These are phyloP conservation scores for Tinea semifulvella DNA, from an alignment of 2,888 invertebrate genomes.

Conservation along the genomic window DNA sequence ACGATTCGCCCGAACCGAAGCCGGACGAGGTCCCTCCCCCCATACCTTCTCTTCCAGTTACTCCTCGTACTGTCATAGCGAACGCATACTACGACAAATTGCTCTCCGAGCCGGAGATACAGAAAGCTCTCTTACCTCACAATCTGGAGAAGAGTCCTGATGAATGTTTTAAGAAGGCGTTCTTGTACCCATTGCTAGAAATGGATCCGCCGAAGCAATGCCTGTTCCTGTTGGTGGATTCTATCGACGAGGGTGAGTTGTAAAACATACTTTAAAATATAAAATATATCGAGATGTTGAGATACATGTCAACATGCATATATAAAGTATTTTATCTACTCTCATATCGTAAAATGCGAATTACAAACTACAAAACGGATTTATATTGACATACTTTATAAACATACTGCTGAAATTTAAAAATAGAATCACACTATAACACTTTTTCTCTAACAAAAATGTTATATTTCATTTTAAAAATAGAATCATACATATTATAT, in stretches of 20 bases:
- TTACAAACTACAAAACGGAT: too few species aligned
- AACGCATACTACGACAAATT: constrained; percentile 84
- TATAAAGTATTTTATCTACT: too few species aligned
- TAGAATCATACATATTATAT: too few species aligned
- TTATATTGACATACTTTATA: too few species aligned
- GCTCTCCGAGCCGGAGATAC: constrained; percentile 79
- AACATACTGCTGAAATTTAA: too few species aligned
- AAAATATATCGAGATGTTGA: too few species aligned
- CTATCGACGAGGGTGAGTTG: constrained; percentile 79
- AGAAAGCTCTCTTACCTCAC: constrained; percentile 80
- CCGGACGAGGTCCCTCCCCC: constrained; percentile 45
- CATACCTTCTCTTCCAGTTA: constrained; percentile 58
- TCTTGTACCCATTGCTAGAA: constrained; percentile 87
- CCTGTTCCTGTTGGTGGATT: constrained; percentile 88
- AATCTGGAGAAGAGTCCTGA: constrained; percentile 89
- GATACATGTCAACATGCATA: too few species aligned
- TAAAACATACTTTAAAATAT: too few species aligned
- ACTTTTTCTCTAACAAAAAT: too few species aligned
- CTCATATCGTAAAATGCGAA: too few species aligned
- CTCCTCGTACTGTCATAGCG: constrained; percentile 60
- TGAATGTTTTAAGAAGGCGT: constrained; percentile 88
- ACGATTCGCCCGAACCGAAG: constrained; percentile 19
- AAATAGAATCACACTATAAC: too few species aligned
- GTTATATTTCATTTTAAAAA: too few species aligned
- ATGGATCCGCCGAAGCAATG: constrained; percentile 88